Evolutionary conservation across 2,113 vertebrate species (phyloP), one percentile per base, ranked within the genome.

Genomic region (Trichomycterus rosablanca): DNA sequence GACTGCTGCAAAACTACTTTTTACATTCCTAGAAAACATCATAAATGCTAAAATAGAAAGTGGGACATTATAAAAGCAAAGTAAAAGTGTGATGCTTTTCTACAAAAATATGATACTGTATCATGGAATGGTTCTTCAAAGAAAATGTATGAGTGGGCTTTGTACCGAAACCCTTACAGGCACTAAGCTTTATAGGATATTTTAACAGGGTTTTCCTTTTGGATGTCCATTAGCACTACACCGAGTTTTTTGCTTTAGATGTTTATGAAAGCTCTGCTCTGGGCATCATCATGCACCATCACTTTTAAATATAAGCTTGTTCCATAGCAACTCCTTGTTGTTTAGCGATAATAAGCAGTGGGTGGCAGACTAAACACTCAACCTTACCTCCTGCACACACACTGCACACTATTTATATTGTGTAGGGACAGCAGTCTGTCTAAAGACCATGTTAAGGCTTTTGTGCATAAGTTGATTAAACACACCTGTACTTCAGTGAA

Each of bases 261-360:
- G 52, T 58, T 64, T 62, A 57, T 9, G 53, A 49, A 53, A 18
- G 11, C 26, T 32, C 20, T 42, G 45, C 34, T 56, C 51, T 28
- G 44, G 37, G 23, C 16, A 16, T 40, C 34, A 19, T 37, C 59
- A 40, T 28, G 28, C 10, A 26, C 40, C 20, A 2, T 2, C 23
- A 53, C 39, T 53, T n/a, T 55, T 52, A 16, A 43, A 67, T 59
- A 20, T 40, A 40, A 15, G 9, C 12, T 32, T 55, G 50, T 58
- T 48, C 51, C 53, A 51, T 72, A 51, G 63, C 59, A 72, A 72
- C 70, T 45, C 32, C 59, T 42, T 67, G 53, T 53, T 59, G 19
- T 59, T 61, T 35, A 9, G 3, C 12, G 46, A 72, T 67, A 40
- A 71, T 58, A 66, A 72, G 63, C 70, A 67, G 39, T 46, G 45